A percentile compares a stretch with the other conserved stretches of the same genome.
phyloP scores from a whole-genome alignment of 2,113 vertebrate genomes.

The Sprattus sprattus region DNA sequence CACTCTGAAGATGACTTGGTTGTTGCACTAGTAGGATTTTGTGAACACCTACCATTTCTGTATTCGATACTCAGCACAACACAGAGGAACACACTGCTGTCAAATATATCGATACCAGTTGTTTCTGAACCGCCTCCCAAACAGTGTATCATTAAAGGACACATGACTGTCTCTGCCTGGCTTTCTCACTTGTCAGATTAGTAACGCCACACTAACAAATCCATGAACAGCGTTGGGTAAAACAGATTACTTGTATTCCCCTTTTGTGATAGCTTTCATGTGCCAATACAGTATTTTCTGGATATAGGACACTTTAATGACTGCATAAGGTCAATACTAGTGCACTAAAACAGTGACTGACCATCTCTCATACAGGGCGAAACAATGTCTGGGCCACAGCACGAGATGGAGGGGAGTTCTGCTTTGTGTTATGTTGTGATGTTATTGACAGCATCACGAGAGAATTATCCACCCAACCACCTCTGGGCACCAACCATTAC shows the following conservation, averaged over 20 bases:
- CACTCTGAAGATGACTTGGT: not conserved
- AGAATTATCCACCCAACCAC: conserved; percentile 29
- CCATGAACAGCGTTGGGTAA: not conserved
- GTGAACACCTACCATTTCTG: not conserved
- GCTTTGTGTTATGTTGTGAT: too few species aligned
- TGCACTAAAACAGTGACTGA: not conserved
- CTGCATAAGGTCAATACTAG: not conserved
- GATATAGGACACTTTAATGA: not conserved
- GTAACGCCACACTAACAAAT: not conserved
- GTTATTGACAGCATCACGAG: conserved; percentile 33
- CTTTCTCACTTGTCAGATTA: too few species aligned
- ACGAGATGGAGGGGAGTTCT: not conserved
- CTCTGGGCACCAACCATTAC: conserved; percentile 30
- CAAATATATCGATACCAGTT: not conserved
- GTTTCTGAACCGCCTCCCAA: not conserved
- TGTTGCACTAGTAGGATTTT: not conserved
- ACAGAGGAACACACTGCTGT: not conserved
- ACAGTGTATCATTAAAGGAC: not conserved
- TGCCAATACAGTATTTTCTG: not conserved
- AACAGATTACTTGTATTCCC: too few species aligned
- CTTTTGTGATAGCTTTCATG: not conserved
- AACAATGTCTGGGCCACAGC: not conserved
- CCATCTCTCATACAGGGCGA: not conserved
- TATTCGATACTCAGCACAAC: not conserved
- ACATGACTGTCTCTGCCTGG: too few species aligned